Conservation (phyloP, 2,113 vertebrate genomes). For the Cyprinodon tularosa region DNA sequence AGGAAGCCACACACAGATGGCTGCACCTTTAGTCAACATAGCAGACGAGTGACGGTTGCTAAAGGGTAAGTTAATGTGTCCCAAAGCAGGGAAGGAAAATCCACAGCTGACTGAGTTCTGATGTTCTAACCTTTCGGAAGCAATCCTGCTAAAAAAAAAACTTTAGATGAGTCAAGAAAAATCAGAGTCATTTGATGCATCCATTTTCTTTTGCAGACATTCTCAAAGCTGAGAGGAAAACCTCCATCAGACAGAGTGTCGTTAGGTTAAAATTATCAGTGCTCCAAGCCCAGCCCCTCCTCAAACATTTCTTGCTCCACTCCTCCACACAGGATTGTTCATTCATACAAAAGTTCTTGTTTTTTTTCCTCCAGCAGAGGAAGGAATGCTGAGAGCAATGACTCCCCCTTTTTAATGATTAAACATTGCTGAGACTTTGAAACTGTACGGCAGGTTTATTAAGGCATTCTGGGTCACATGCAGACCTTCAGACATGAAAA, state of each 20-base stretch:
- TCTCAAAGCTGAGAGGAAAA: background rate
- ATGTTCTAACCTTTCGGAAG: conserved; percentile 41
- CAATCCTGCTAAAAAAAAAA: conserved; percentile 17
- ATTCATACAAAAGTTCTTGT: conserved; percentile 45
- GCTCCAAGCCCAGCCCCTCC: conserved; percentile 35
- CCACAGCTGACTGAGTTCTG: conserved; percentile 16
- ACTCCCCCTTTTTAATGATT: conserved; percentile 67
- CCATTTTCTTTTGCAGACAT: background rate
- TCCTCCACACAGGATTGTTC: conserved; percentile 52
- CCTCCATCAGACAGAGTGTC: conserved; percentile 11
- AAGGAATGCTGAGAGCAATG: conserved; percentile 47
- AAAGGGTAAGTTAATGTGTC: conserved; percentile 57
- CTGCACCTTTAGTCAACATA: conserved; percentile 56
- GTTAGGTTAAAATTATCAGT: conserved; percentile 48
- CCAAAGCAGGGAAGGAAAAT: conserved; percentile 18
- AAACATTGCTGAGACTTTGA: conserved; percentile 30
- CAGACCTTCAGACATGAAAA: background rate
- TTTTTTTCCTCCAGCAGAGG: conserved; percentile 28
- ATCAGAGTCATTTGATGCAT: background rate
- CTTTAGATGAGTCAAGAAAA: background rate
- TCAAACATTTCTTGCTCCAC: conserved; percentile 40
- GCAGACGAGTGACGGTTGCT: conserved; percentile 38
- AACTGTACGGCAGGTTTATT: conserved; percentile 10
- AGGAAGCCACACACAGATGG: conserved; percentile 14
- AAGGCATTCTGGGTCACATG: background rate